Evolutionary conservation across 2,113 vertebrate species (phyloP).

Genomic region (Ginglymostoma cirratum): DNA sequence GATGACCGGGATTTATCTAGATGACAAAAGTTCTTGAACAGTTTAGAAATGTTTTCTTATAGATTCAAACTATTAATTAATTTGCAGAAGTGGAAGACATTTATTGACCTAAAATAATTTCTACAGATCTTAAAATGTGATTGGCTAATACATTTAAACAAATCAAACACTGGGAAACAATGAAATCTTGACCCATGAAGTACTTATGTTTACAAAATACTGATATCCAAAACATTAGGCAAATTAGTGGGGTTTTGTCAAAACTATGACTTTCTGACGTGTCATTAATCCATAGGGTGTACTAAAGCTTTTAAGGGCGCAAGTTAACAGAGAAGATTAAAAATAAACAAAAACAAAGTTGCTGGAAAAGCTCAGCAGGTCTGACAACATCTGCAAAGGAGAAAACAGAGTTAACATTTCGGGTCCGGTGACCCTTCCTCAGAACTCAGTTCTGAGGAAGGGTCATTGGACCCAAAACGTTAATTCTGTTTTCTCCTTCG

Average conservation of each 20-base stretch:
- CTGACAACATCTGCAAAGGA: too few relatives aligned
- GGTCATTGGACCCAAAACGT: too few relatives aligned
- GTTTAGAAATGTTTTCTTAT: background rate
- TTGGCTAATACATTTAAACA: background rate
- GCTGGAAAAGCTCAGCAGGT: too few relatives aligned
- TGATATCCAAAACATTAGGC: background rate
- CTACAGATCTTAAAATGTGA: background rate
- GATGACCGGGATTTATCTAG: background rate
- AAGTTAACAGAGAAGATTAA: background rate
- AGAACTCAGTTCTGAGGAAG: too few relatives aligned
- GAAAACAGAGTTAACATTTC: too few relatives aligned
- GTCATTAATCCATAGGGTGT: background rate
- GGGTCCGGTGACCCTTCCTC: too few relatives aligned
- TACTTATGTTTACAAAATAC: background rate
- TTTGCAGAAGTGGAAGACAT: background rate
- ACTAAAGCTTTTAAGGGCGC: background rate
- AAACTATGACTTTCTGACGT: background rate
- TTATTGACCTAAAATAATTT: background rate
- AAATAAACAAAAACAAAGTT: too few relatives aligned
- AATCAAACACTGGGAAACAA: background rate
- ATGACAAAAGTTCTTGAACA: background rate
- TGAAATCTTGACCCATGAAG: background rate
- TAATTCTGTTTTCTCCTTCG: too few relatives aligned
- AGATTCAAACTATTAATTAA: background rate
- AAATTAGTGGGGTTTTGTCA: constrained; percentile 1